A percentile compares a stretch with the other conserved stretches of the same genome.
Conservation (phyloP, 2,888 invertebrate genomes). For the Apamea monoglypha region DNA sequence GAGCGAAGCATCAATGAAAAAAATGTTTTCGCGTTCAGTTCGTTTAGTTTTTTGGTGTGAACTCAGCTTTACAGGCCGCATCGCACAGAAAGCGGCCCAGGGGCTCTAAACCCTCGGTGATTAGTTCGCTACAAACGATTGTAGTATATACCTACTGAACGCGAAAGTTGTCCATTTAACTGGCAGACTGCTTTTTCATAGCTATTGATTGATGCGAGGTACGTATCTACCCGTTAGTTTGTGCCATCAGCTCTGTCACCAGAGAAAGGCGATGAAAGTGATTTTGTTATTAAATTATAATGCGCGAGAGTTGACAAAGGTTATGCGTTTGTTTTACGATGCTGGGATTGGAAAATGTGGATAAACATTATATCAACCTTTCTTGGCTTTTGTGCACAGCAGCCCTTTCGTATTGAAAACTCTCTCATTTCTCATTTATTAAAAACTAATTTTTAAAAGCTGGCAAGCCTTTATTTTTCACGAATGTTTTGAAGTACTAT, state of each 20-base stretch:
- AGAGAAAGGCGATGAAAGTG: slow-evolving; percentile 86
- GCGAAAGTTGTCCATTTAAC: slow-evolving; percentile 83
- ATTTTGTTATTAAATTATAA: slow-evolving; percentile 73
- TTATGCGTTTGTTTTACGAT: slow-evolving; percentile 49
- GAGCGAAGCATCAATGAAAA: slow-evolving; percentile 12
- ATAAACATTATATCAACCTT: not conserved
- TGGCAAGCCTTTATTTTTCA: not conserved
- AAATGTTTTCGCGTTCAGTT: slow-evolving; percentile 10
- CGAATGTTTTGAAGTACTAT: not conserved
- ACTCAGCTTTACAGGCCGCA: slow-evolving; percentile 24
- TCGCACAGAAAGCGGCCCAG: slow-evolving; percentile 65
- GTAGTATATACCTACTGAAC: slow-evolving; percentile 71
- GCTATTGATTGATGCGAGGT: slow-evolving; percentile 79
- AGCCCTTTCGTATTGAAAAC: not conserved
- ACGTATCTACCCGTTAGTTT: slow-evolving; percentile 59
- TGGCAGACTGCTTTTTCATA: slow-evolving; percentile 80
- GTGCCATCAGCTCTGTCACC: slow-evolving; percentile 71
- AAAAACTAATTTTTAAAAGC: not conserved
- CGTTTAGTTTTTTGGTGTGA: slow-evolving; percentile 21
- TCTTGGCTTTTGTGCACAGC: not conserved
- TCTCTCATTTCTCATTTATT: not conserved
- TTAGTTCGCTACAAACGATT: slow-evolving; percentile 70
- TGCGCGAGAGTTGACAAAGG: slow-evolving; percentile 56
- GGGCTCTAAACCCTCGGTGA: slow-evolving; percentile 63
- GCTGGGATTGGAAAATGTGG: slow-evolving; percentile 6